Base-by-base conservation (phyloP, 2,888 invertebrate genomes). In the Mycalesis mineus region DNA sequence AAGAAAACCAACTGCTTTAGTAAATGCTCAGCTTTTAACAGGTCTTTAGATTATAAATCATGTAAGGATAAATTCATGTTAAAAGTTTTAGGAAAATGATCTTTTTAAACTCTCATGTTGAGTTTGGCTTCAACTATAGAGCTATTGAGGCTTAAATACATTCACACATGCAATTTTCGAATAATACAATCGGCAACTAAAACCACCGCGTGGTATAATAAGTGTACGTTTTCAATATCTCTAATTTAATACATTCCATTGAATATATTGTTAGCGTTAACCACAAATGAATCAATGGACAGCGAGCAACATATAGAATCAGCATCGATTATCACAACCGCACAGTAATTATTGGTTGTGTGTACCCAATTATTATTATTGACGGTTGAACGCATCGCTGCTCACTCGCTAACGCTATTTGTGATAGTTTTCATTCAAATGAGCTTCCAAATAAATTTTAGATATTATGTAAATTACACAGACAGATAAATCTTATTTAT, bases 321-420 rank as follows among this genome's bases (percentile, higher is more conserved):
- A 41, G 15, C 51, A 62, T 55, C 55, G 57, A 62, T 60, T 58
- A 62, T 57, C 49, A 17, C 40, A 42, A 55, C 52, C 62, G 37
- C 56, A 48, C 51, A 58, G 55, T 63, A 61, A 63, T 61, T 63
- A 63, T 61, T 60, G 59, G 59, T 58, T 51, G 51, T 58, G 45
- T 51, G 40, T 60, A 60, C 49, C 50, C 53, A 52, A 52, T 52
- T 42, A 36, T 50, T 52, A 52, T 52, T 51, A 51, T 41, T 42
- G 42, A 49, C 54, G 50, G 45, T 31, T 60, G 60, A 57, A 54
- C 40, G 57, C 54, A 47, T 45, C 42, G 49, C 39, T 60, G 54
- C 42, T 31, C 57, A 40, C 11, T 52, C 33, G 42, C 52, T 52
- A 41, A 42, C 15, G 52, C 33, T 52, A 33, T 52, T n/a, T 42